Evolutionary conservation across 2,888 invertebrate genomes (phyloP).

Genomic region (Cacoxenus indagator): DNA sequence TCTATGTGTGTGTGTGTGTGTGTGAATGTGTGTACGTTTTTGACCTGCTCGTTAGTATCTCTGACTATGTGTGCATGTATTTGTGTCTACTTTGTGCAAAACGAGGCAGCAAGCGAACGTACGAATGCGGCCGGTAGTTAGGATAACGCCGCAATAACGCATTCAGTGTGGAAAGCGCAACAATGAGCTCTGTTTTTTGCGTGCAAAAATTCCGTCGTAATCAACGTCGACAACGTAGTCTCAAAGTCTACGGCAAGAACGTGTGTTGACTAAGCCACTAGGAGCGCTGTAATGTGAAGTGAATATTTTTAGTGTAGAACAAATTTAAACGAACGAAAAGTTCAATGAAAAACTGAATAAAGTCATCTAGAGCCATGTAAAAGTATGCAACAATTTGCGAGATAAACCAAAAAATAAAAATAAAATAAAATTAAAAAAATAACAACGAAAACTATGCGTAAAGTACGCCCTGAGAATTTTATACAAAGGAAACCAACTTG

Average conservation of each 20-base stretch:
- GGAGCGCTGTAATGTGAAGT: background rate
- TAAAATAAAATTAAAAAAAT: background rate
- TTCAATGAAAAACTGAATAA: background rate
- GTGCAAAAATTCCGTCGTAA: constrained; percentile 20
- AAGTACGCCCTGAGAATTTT: too few relatives aligned
- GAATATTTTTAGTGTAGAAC: background rate
- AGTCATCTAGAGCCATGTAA: too few relatives aligned
- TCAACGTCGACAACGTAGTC: constrained; percentile 1
- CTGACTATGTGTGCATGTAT: constrained; percentile 24
- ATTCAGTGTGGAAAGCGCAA: constrained; percentile 65
- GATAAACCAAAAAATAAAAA: background rate
- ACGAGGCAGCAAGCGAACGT: constrained; percentile 38
- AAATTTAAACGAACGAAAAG: constrained; percentile 1
- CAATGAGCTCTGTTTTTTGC: constrained; percentile 52
- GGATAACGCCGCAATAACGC: constrained; percentile 63
- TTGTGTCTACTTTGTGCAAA: constrained; percentile 31
- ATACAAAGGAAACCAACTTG: too few relatives aligned
- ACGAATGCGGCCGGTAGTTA: constrained; percentile 62
- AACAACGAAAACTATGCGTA: background rate
- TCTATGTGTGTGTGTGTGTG: constrained; percentile 1
- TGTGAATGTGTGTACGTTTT: background rate
- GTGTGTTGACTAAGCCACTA: background rate
- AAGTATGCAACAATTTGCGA: background rate
- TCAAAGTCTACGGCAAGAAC: background rate
- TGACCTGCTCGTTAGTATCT: background rate